A percentile compares a stretch with the other conserved stretches of the same genome.
phyloP scores from a whole-genome alignment of 1,140 invertebrate species.

The Pteromalus puparum region DNA sequence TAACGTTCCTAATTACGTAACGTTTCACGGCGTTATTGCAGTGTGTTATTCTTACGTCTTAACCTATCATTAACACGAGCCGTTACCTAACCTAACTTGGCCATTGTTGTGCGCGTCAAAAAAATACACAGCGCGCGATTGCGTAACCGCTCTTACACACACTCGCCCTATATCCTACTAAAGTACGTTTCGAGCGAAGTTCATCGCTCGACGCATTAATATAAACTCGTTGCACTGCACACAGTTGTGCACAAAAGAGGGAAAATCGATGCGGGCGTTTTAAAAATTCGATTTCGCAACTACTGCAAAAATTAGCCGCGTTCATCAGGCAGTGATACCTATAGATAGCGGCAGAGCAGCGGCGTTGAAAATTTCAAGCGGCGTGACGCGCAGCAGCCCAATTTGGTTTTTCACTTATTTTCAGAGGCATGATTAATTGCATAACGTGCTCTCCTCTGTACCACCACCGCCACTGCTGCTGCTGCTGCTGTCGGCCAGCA shows the following conservation, averaged over 20 bases:
- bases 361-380: neutral
- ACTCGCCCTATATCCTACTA: no score
- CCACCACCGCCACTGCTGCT: no score
- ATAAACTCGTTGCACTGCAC: no score
- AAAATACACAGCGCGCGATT: neutral
- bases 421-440: neutral
- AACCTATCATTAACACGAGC: neutral
- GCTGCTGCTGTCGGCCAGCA: neutral
- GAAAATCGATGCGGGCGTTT: neutral
- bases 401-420: neutral
- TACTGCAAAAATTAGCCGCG: no score
- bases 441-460: neutral
- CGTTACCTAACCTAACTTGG: conserved; percentile 3
- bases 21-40: no score
- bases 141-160: neutral
- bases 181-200: neutral
- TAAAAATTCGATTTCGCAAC: no score
- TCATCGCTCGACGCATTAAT: neutral
- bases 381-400: no score
- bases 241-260: no score
- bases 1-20: no score
- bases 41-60: no score
- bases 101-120: neutral
- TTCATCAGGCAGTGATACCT: no score
- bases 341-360: no score